Evolutionary conservation across 2,113 vertebrate species (phyloP).

Genomic region (Grantiella picta): DNA sequence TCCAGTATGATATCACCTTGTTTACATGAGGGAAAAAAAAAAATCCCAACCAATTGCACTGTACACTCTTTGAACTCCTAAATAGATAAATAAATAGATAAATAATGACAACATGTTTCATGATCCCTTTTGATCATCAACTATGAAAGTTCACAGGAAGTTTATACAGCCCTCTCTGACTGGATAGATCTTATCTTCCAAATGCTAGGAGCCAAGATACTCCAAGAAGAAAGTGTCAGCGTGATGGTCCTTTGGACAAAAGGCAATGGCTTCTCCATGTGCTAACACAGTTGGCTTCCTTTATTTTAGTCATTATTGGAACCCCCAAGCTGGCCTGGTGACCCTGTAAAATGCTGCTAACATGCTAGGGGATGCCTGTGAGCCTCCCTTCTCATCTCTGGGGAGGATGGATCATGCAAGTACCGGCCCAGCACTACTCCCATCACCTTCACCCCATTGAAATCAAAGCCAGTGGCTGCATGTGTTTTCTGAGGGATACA

Average conservation of each 20-base stretch:
- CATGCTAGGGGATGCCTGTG: not conserved
- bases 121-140: slow-evolving; percentile 29
- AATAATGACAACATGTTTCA: slow-evolving; percentile 10
- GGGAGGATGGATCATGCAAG: not conserved
- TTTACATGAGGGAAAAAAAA: not conserved
- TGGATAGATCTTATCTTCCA: slow-evolving; percentile 27
- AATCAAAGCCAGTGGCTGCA: not conserved
- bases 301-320: not conserved
- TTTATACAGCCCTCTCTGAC: slow-evolving; percentile 18
- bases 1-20: not conserved
- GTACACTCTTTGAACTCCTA: not conserved
- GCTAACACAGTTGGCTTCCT: not conserved
- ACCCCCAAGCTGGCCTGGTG: not conserved
- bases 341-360: not conserved
- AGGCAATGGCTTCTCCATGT: not conserved
- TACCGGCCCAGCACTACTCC: not conserved
- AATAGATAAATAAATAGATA: slow-evolving; percentile 17
- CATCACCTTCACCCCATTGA: not conserved
- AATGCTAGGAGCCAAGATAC: slow-evolving; percentile 12
- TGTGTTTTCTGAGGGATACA: not conserved
- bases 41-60: not conserved
- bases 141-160: slow-evolving; percentile 40
- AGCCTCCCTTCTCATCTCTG: not conserved
- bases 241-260: not conserved
- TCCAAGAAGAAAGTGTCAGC: not conserved